These are phyloP conservation scores for Arvicanthis niloticus DNA, from an alignment of 2,113 vertebrate species.

Conservation along the genomic window DNA sequence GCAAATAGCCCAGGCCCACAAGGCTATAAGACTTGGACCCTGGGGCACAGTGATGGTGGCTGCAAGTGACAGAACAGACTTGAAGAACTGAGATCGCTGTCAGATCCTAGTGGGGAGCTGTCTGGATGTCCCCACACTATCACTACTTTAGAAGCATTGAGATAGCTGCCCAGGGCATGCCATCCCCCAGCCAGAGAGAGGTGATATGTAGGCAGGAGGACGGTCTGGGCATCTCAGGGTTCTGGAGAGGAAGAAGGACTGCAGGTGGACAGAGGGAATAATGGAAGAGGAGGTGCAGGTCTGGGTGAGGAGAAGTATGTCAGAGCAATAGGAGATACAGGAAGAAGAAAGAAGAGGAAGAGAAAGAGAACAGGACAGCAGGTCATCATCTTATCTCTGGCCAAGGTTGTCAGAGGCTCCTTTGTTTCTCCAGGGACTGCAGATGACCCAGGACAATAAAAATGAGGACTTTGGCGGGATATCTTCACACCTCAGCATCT, in stretches of 20 bases:
- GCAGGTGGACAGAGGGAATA: neutral
- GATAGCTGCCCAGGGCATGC: neutral
- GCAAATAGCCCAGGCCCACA: fast-evolving
- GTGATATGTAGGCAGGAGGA: no score
- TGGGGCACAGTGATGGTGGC: neutral
- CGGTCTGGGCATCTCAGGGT: neutral
- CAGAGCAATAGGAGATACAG: neutral
- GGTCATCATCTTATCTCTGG: no score
- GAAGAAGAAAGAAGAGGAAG: neutral
- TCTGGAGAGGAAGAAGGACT: neutral
- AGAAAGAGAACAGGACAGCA: neutral
- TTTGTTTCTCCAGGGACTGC: neutral
- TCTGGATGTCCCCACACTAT: neutral
- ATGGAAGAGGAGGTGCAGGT: neutral
- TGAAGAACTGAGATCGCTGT: neutral
- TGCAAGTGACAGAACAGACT: neutral
- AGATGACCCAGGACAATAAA: neutral
- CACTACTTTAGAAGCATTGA: no score
- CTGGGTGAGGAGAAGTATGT: neutral
- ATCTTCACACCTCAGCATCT: no score
- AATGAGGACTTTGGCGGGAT: neutral
- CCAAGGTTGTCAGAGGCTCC: neutral
- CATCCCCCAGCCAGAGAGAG: neutral
- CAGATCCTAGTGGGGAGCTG: neutral
- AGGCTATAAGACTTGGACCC: neutral